Evolutionary conservation across 2,113 vertebrate genomes (phyloP), one percentile per base, ranked within the genome.

Genomic region (Gymnorhina tibicen): DNA sequence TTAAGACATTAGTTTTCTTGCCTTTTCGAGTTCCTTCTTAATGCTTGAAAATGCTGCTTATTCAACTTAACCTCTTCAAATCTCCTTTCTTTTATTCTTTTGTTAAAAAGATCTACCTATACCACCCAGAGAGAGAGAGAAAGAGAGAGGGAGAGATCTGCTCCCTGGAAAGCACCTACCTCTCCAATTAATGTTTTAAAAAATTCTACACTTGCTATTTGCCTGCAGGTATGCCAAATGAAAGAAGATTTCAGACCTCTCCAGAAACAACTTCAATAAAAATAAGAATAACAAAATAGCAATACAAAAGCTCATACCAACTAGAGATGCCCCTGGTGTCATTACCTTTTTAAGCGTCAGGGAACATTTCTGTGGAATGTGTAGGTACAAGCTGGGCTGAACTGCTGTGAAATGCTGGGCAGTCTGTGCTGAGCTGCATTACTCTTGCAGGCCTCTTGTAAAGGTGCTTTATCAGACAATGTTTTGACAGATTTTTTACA

Each of bases 401-500:
- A 85, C 30, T 5, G 3, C 63, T 76, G 26, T 44, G 66, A 83
- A 46, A 44, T 9, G 17, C 46, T 50, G 72, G 30, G n/a, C 5
- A 10, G 63, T 30, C 39, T 79, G 42, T 23, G 42, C 46, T 58
- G 55, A 78, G 32, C 80, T 88, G 64, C 85, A 37, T 80, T 88
- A 42, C 12, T 44, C 28, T 47, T 53, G 33, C 62, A 93, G 64
- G 62, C 41, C 44, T 92, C 35, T 87, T 80, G 76, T 75, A 62
- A 68, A 88, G 23, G 16, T 55, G n/a, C 11, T 91, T 91, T 79
- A 81, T 80, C 66, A 89, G 80, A 58, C 6, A 49, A 49, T 18
- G 12, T 70, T 93, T 91, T 87, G 91, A 83, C 47, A 93, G 73
- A 47, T 33, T 77, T 80, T 95, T 94, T 90, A 81, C 39, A 76